Evolutionary conservation across 2,797 vertebrate genomes (phyloP).

Genomic region (Borostomias antarcticus): DNA sequence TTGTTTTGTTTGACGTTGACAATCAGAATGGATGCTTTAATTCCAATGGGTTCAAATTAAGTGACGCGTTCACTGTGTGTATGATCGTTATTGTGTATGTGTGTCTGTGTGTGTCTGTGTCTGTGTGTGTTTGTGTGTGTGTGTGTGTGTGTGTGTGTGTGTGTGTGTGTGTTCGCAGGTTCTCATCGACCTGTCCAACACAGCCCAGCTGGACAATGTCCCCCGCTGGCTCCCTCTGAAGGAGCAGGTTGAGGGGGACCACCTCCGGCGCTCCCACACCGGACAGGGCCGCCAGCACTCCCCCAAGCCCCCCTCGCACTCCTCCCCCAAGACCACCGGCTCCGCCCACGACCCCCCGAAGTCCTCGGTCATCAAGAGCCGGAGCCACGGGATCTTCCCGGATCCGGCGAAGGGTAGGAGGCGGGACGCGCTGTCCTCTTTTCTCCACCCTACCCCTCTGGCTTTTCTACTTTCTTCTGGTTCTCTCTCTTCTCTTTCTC

Average conservation of each 20-base stretch:
- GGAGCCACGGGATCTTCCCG: conserved; percentile 96
- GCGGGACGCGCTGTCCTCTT: not conserved
- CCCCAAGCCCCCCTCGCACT: conserved; percentile 84
- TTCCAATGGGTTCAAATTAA: not conserved
- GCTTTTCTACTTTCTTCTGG: conserved; percentile 7
- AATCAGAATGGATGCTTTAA: no score
- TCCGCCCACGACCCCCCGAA: conserved; percentile 84
- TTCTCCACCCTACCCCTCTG: conserved; percentile 5
- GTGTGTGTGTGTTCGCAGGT: conserved; percentile 71
- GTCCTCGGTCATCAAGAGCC: conserved; percentile 97
- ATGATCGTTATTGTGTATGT: conserved; percentile 1
- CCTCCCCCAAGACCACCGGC: conserved; percentile 87
- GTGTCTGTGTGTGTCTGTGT: not conserved
- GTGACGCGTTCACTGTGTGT: not conserved
- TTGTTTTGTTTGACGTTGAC: no score
- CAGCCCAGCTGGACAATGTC: conserved; percentile 89
- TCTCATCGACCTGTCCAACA: conserved; percentile 91
- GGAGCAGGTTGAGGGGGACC: conserved; percentile 92
- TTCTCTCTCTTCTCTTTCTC: conserved; percentile 24
- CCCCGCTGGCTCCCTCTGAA: conserved; percentile 92
- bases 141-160: conserved; percentile 6
- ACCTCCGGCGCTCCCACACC: conserved; percentile 89
- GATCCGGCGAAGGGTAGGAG: conserved; percentile 96
- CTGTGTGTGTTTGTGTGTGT: not conserved
- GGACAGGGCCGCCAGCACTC: conserved; percentile 85